Percentiles rank a stretch among this genome's conserved stretches.
Conservation (phyloP, 1,140 invertebrate genomes). For the Akabosia matsudoensis region DNA sequence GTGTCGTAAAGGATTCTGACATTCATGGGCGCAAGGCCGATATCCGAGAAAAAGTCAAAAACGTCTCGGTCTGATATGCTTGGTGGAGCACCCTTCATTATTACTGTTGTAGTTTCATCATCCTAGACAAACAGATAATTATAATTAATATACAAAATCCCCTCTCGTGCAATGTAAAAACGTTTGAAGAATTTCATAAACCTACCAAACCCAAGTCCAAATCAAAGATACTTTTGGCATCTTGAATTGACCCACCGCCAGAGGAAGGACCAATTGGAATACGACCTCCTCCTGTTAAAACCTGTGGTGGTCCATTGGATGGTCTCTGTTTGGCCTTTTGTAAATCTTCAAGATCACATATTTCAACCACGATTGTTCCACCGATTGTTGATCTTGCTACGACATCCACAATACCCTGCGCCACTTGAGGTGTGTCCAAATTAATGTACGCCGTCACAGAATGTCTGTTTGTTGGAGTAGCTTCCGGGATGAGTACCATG, state of each 20-base stretch:
- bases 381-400: constrained; percentile 37
- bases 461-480: constrained; percentile 20
- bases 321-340: constrained; percentile 28
- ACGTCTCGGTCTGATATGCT: constrained; percentile 72
- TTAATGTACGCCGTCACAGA: constrained; percentile 24
- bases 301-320: background rate
- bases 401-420: constrained; percentile 24
- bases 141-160: too few relatives aligned
- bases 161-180: background rate
- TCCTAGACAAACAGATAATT: constrained; percentile 23
- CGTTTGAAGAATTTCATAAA: too few relatives aligned
- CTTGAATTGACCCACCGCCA: background rate
- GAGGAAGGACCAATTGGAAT: background rate
- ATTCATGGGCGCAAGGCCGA: constrained; percentile 68
- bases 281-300: background rate
- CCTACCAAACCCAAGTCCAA: constrained; percentile 39
- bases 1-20: constrained; percentile 73
- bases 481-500: background rate
- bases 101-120: constrained; percentile 53
- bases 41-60: constrained; percentile 72
- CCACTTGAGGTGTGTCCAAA: constrained; percentile 25
- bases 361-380: constrained; percentile 28
- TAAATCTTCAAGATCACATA: constrained; percentile 36
- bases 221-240: constrained; percentile 39
- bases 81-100: constrained; percentile 70